Evolutionary conservation across 2,888 invertebrate species (phyloP).

Genomic region (Seira ritae): DNA sequence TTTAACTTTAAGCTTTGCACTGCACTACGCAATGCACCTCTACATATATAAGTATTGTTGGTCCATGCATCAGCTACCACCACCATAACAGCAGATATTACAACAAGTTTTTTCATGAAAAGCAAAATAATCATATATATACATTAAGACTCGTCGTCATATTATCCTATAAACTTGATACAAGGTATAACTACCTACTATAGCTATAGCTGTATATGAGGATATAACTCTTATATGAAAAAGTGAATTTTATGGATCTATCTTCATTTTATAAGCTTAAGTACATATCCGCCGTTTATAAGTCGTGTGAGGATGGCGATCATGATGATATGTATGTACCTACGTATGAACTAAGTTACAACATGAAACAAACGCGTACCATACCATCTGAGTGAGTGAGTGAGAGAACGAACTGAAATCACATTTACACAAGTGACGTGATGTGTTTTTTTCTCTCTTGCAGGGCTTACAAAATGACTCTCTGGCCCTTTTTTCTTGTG

Average conservation of each 20-base stretch:
- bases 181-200: constrained; percentile 22
- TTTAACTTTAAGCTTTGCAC: no score
- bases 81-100: no score
- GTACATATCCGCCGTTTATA: no score
- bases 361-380: constrained; percentile 9
- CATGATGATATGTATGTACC: constrained; percentile 12
- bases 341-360: neutral
- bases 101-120: constrained; percentile 26
- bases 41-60: no score
- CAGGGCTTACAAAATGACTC: constrained; percentile 41
- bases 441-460: constrained; percentile 47
- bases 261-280: no score
- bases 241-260: no score
- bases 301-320: no score
- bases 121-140: neutral
- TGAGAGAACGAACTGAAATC: constrained; percentile 7
- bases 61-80: no score
- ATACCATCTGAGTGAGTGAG: constrained; percentile 28
- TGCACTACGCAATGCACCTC: no score
- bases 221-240: no score
- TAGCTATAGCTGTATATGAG: neutral
- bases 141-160: no score
- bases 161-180: constrained; percentile 27
- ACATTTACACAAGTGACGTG: constrained; percentile 51
- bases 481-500: constrained; percentile 46